Evolutionary conservation across 2,113 vertebrate species (phyloP).

Genomic region (Neofelis nebulosa): DNA sequence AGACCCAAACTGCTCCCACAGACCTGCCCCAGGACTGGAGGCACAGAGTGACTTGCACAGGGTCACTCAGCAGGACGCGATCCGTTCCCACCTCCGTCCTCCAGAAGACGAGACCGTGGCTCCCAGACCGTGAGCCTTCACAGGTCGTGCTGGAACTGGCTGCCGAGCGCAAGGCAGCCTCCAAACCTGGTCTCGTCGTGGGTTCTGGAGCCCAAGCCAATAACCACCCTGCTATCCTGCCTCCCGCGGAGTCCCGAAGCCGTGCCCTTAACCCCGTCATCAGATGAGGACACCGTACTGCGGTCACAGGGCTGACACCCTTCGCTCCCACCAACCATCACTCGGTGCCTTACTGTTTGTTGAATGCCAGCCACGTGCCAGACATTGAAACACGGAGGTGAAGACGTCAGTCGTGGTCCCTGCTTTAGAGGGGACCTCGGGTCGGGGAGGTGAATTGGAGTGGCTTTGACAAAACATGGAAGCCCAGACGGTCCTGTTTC

Average conservation of each 20-base stretch:
- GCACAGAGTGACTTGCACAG: background rate
- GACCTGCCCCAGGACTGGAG: background rate
- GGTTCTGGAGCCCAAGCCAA: background rate
- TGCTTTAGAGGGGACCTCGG: background rate
- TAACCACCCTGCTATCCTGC: background rate
- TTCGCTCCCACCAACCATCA: background rate
- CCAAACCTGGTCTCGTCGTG: background rate
- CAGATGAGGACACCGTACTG: background rate
- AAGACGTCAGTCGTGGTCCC: background rate
- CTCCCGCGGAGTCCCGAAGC: rapidly evolving
- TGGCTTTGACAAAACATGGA: background rate
- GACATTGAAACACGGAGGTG: background rate
- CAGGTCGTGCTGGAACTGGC: background rate
- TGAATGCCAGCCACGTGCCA: background rate
- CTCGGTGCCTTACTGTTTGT: background rate
- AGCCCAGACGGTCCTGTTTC: background rate
- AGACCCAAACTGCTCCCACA: background rate
- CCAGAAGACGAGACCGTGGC: background rate
- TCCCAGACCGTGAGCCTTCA: background rate
- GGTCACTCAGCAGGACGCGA: background rate
- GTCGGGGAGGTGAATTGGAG: background rate
- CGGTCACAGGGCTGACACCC: background rate
- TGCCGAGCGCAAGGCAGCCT: background rate
- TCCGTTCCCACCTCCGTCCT: too few species aligned
- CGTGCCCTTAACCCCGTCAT: background rate